Evolutionary conservation across 1,140 invertebrate genomes (phyloP).

Genomic region (Lineus longissimus): DNA sequence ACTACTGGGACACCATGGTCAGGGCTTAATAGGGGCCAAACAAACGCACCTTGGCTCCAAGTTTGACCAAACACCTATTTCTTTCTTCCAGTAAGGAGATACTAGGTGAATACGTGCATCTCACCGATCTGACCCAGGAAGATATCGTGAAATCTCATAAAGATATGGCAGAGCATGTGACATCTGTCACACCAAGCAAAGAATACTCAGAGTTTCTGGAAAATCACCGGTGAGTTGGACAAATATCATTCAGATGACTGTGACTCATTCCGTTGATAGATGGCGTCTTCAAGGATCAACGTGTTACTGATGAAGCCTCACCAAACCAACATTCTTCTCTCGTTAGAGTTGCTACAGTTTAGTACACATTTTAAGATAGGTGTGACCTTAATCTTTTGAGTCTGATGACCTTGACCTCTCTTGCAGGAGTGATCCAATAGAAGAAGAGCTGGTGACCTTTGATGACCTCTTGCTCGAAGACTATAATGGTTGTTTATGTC

Average conservation of each 20-base stretch:
- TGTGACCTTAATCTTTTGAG: too few relatives aligned
- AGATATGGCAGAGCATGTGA: conserved; percentile 37
- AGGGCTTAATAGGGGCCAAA: too few relatives aligned
- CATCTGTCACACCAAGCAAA: conserved; percentile 41
- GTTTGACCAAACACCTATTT: too few relatives aligned
- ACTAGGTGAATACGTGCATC: conserved; percentile 42
- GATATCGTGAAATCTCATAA: conserved; percentile 41
- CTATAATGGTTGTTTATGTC: conserved; percentile 61
- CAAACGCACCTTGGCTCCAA: too few relatives aligned
- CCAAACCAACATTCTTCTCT: too few relatives aligned
- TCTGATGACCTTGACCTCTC: background rate
- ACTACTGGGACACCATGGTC: too few relatives aligned
- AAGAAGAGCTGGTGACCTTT: conserved; percentile 66
- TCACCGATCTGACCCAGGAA: conserved; percentile 45
- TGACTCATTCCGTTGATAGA: background rate
- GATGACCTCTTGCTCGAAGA: conserved; percentile 75
- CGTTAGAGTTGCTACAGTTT: too few relatives aligned
- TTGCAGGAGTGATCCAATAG: conserved; percentile 3
- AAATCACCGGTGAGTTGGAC: conserved; percentile 16
- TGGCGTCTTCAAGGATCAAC: too few relatives aligned
- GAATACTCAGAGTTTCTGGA: conserved; percentile 41
- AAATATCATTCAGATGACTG: background rate
- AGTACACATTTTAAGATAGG: too few relatives aligned
- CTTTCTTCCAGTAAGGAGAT: conserved; percentile 50
- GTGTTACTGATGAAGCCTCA: too few relatives aligned